Percentiles rank a stretch among this genome's conserved stretches.
These are phyloP conservation scores for Xiphophorus couchianus DNA, from an alignment of 2,113 vertebrate genomes.

Conservation along the genomic window DNA sequence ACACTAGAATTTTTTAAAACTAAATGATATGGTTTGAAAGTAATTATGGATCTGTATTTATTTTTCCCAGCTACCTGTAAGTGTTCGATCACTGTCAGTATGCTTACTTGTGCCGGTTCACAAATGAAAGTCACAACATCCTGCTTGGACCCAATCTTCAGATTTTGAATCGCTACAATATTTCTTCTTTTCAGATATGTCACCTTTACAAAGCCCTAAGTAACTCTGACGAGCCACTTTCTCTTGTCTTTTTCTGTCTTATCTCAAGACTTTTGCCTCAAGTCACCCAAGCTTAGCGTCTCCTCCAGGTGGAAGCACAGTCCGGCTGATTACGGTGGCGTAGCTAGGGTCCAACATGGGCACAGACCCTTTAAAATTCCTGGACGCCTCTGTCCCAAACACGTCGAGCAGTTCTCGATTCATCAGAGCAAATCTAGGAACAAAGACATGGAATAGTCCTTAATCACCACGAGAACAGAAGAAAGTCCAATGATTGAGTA, in stretches of 20 bases:
- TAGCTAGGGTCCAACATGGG: slow-evolving; percentile 90
- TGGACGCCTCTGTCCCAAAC: slow-evolving; percentile 93
- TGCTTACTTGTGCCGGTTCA: slow-evolving; percentile 4
- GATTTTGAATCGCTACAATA: background rate
- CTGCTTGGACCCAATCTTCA: slow-evolving; percentile 19
- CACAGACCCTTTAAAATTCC: slow-evolving; percentile 87
- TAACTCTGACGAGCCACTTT: slow-evolving; percentile 15
- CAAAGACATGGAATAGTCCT: background rate
- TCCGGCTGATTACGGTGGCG: slow-evolving; percentile 56
- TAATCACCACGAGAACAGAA: background rate
- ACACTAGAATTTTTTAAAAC: background rate
- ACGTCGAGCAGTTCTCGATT: slow-evolving; percentile 91
- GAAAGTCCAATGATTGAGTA: background rate
- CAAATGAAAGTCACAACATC: background rate
- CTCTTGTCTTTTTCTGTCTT: background rate
- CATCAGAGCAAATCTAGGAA: slow-evolving; percentile 91
- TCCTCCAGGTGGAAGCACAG: slow-evolving; percentile 76
- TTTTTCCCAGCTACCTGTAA: slow-evolving; percentile 9
- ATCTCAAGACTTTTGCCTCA: slow-evolving; percentile 1
- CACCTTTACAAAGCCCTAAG: background rate
- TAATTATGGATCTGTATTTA: background rate
- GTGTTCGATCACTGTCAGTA: background rate
- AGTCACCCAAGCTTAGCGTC: slow-evolving; percentile 84
- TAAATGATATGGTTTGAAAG: background rate
- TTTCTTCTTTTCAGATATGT: slow-evolving; percentile 5